phyloP scores from a whole-genome alignment of 1,140 invertebrate genomes.

The Drosophila kepulauana region DNA sequence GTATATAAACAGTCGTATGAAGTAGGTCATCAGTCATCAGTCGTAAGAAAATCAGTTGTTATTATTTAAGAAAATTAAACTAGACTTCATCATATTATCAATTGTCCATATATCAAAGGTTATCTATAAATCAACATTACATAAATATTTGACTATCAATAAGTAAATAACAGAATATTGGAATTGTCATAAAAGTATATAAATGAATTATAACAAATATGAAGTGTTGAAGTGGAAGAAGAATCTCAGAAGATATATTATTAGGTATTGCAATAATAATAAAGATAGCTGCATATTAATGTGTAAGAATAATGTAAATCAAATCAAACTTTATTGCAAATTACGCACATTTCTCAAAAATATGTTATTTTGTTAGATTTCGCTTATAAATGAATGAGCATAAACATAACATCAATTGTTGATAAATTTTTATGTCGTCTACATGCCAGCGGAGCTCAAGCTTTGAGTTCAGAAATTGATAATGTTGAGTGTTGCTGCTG shows the following conservation, averaged over 20 bases:
- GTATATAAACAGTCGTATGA: too few relatives aligned
- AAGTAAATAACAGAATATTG: too few relatives aligned
- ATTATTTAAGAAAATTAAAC: too few relatives aligned
- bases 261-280: background rate
- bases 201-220: background rate
- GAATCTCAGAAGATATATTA: background rate
- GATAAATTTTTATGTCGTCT: conserved; percentile 15
- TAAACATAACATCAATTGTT: conserved; percentile 19
- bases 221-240: background rate
- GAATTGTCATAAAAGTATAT: background rate
- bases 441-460: background rate
- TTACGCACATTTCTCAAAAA: conserved; percentile 1
- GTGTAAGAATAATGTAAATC: background rate
- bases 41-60: too few relatives aligned
- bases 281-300: background rate
- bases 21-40: too few relatives aligned
- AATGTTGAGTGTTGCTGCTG: conserved; percentile 33
- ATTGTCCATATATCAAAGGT: too few relatives aligned
- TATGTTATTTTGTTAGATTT: conserved; percentile 12
- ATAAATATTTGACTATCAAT: too few relatives aligned
- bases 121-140: too few relatives aligned
- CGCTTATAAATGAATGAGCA: background rate
- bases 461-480: conserved; percentile 41
- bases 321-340: conserved; percentile 8
- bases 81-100: too few relatives aligned